A percentile compares a stretch with the other conserved stretches of the same genome.
Evolutionary conservation across 2,888 invertebrate species (phyloP).

Genomic region (Prosopocoilus inquinatus): DNA sequence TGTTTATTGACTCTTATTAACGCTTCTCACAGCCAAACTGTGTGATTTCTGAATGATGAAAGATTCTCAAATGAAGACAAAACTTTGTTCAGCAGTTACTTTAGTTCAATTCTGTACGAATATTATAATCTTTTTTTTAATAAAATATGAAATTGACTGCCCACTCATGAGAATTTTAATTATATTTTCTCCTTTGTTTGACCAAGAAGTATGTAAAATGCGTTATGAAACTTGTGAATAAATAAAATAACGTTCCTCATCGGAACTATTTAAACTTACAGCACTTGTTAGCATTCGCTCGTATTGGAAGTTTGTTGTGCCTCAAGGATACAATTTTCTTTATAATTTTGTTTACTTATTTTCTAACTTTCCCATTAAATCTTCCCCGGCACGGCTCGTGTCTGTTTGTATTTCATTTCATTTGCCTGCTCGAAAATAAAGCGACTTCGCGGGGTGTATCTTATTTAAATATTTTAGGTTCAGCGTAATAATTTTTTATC

Average conservation of each 20-base stretch:
- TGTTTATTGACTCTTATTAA: too few species aligned
- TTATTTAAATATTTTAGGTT: slow-evolving; percentile 4
- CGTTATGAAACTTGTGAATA: too few species aligned
- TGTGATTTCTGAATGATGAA: too few species aligned
- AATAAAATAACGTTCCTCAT: not conserved
- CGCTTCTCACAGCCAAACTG: too few species aligned
- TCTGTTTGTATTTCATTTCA: slow-evolving; percentile 11
- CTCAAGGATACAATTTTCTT: slow-evolving; percentile 19
- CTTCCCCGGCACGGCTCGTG: not conserved
- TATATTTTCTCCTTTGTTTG: too few species aligned
- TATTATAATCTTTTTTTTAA: too few species aligned
- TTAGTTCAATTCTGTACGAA: too few species aligned
- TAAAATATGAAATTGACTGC: too few species aligned
- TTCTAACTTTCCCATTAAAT: slow-evolving; percentile 21
- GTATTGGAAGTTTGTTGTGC: slow-evolving; percentile 5
- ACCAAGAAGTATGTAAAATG: too few species aligned
- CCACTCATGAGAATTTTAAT: too few species aligned
- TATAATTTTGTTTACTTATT: slow-evolving; percentile 22
- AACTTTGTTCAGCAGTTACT: too few species aligned
- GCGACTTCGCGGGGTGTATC: not conserved
- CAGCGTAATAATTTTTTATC: not conserved
- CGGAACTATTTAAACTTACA: not conserved
- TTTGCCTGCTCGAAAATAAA: slow-evolving; percentile 3
- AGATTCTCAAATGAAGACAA: too few species aligned
- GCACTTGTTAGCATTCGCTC: not conserved